Conservation (phyloP, 2,113 vertebrate species). For the Dascyllus trimaculatus region DNA sequence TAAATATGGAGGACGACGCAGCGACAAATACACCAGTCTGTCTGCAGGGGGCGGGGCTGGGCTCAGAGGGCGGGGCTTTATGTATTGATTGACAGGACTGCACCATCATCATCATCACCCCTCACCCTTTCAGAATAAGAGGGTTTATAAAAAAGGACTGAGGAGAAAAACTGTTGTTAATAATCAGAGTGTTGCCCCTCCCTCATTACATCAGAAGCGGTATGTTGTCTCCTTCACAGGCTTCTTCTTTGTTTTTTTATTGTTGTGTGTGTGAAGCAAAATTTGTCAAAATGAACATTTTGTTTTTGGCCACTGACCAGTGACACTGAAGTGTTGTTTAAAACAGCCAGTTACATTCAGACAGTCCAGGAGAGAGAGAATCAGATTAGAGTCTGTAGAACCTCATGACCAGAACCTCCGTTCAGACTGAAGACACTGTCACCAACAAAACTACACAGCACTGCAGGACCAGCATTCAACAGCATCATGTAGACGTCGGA, state of each 20-base stretch:
- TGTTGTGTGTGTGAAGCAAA: slow-evolving; percentile 17
- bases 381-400: too few species aligned
- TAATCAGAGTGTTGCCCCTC: slow-evolving; percentile 57
- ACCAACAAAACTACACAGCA: too few species aligned
- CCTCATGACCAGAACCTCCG: too few species aligned
- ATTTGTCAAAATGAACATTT: neutral
- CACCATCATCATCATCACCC: slow-evolving; percentile 73
- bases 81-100: slow-evolving; percentile 71
- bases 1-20: slow-evolving; percentile 22
- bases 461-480: too few species aligned
- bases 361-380: too few species aligned
- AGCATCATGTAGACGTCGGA: too few species aligned
- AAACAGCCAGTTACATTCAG: too few species aligned
- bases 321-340: too few species aligned
- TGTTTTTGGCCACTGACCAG: too few species aligned
- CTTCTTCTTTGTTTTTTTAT: slow-evolving; percentile 54
- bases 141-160: slow-evolving; percentile 91
- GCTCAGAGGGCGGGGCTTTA: slow-evolving; percentile 49
- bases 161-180: slow-evolving; percentile 70
- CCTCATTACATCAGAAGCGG: slow-evolving; percentile 66
- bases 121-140: slow-evolving; percentile 87
- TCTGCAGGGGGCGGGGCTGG: slow-evolving; percentile 52
- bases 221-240: slow-evolving; percentile 70
- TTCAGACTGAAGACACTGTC: too few species aligned
- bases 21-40: slow-evolving; percentile 11